Conservation (phyloP, 2,888 invertebrate genomes). For the Drosophila acutilabella region DNA sequence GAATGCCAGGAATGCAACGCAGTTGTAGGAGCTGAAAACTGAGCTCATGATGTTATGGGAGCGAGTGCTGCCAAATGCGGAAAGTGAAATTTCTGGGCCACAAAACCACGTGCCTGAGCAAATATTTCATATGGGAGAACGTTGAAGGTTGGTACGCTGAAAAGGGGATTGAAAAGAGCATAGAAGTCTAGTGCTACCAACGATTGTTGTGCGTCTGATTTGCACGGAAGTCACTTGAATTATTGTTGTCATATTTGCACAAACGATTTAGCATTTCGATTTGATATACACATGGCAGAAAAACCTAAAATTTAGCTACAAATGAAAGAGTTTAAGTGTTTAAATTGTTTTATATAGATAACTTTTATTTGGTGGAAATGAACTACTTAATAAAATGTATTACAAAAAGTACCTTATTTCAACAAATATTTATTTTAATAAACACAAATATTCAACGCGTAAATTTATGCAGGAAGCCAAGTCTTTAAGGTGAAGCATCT, state of each 20-base stretch:
- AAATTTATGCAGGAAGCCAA: conserved; percentile 36
- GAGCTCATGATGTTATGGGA: neutral
- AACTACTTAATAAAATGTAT: too few relatives aligned
- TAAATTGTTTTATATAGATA: too few relatives aligned
- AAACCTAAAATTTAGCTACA: too few relatives aligned
- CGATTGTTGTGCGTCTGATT: conserved; percentile 62
- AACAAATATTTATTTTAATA: too few relatives aligned
- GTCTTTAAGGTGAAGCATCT: conserved; percentile 30
- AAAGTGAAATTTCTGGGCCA: conserved; percentile 73
- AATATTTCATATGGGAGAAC: conserved; percentile 65
- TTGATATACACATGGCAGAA: conserved; percentile 1
- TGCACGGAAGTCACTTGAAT: conserved; percentile 65
- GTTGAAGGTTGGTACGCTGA: neutral
- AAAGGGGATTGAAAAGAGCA: conserved; percentile 9
- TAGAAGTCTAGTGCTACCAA: conserved; percentile 1
- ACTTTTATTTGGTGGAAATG: too few relatives aligned
- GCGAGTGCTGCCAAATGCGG: conserved; percentile 28
- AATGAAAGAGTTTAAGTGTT: neutral
- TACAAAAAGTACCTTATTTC: too few relatives aligned
- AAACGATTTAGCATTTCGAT: conserved; percentile 45
- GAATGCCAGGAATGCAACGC: conserved; percentile 60
- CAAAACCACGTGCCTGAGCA: conserved; percentile 42
- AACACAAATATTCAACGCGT: neutral
- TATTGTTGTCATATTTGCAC: conserved; percentile 58
- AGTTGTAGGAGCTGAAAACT: conserved; percentile 15